Evolutionary conservation across 2,888 invertebrate species (phyloP).

Genomic region (Metacarcinus magister): DNA sequence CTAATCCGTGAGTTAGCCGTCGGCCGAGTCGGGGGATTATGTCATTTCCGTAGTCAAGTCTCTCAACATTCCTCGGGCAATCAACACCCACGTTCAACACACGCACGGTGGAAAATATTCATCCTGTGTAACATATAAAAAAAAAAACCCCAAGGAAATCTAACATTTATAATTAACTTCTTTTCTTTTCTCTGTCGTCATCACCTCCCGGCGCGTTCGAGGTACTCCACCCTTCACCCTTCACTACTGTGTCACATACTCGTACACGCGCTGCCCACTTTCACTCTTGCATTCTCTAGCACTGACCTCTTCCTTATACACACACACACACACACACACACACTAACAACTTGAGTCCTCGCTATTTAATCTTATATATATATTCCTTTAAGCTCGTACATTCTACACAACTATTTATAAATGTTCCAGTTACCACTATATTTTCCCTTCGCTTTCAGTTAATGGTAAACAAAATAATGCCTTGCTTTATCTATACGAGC

Average conservation of each 20-base stretch:
- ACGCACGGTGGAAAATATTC: background rate
- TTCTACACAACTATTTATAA: background rate
- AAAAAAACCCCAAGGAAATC: background rate
- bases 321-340: background rate
- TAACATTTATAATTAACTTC: background rate
- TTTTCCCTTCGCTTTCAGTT: background rate
- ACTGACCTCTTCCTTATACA: slow-evolving; percentile 51
- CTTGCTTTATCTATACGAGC: background rate
- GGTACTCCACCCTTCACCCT: slow-evolving; percentile 31
- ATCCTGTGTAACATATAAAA: background rate
- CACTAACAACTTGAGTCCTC: background rate
- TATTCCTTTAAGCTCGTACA: background rate
- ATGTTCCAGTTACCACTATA: background rate
- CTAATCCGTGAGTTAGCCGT: background rate
- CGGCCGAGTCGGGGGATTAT: background rate
- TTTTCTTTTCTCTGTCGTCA: background rate
- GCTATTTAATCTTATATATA: background rate
- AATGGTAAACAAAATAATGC: background rate
- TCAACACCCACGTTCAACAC: background rate
- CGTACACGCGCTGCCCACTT: background rate
- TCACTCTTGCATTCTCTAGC: slow-evolving; percentile 39
- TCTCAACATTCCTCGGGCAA: background rate
- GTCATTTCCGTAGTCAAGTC: slow-evolving; percentile 17
- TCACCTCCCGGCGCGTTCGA: background rate
- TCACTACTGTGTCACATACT: background rate